These are phyloP conservation scores for Hirtodrosophila histrioides DNA, from an alignment of 2,888 invertebrate species.

Conservation along the genomic window DNA sequence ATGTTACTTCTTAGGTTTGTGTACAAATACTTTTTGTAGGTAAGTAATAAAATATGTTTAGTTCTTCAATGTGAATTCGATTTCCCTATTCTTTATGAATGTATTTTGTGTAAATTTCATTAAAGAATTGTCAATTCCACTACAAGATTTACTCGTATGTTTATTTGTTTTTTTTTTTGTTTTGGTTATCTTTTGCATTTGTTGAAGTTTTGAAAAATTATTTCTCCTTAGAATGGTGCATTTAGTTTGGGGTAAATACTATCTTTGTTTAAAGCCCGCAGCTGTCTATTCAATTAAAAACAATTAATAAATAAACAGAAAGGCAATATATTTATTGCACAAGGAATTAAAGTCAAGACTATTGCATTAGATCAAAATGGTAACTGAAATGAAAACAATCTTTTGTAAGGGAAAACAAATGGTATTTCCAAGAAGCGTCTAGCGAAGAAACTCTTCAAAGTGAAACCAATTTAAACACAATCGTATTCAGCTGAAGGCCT, in stretches of 20 bases:
- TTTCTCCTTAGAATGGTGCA: slow-evolving; percentile 35
- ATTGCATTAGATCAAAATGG: neutral
- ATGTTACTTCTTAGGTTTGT: slow-evolving; percentile 69
- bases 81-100: slow-evolving; percentile 41
- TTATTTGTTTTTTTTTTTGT: slow-evolving; percentile 6
- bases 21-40: slow-evolving; percentile 77
- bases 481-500: slow-evolving; percentile 35
- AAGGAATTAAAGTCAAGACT: too few relatives aligned
- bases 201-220: slow-evolving; percentile 17
- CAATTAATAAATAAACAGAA: neutral
- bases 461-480: slow-evolving; percentile 45
- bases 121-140: slow-evolving; percentile 68
- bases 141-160: slow-evolving; percentile 38
- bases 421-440: slow-evolving; percentile 1
- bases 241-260: slow-evolving; percentile 29
- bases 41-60: slow-evolving; percentile 78
- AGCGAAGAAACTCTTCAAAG: slow-evolving; percentile 8
- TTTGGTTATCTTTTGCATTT: slow-evolving; percentile 25
- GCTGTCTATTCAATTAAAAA: neutral
- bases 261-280: slow-evolving; percentile 33
- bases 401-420: slow-evolving; percentile 10
- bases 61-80: slow-evolving; percentile 47
- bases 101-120: slow-evolving; percentile 47
- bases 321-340: too few relatives aligned
- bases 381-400: slow-evolving; percentile 3